A percentile compares a stretch with the other conserved stretches of the same genome.
Conservation (phyloP, 2,797 vertebrate species). For the Coreius guichenoti region DNA sequence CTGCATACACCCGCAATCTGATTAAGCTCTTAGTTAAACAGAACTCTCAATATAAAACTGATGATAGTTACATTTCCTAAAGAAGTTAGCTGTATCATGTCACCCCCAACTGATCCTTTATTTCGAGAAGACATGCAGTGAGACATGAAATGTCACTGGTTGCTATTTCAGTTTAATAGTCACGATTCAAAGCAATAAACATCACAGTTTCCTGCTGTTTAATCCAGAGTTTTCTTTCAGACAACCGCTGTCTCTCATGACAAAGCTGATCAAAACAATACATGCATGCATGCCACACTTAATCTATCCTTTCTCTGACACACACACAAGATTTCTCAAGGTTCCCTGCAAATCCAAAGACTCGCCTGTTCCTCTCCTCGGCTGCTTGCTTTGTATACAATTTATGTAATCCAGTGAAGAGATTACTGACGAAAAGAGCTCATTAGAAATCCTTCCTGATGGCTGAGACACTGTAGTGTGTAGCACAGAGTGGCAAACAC, state of each 20-base stretch:
- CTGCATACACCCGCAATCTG: not conserved
- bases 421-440: conserved; percentile 57
- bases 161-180: conserved; percentile 16
- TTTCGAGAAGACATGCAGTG: not conserved
- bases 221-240: conserved; percentile 32
- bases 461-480: conserved; percentile 4
- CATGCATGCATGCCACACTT: conserved; percentile 4
- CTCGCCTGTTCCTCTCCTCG: conserved; percentile 8
- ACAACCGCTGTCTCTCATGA: not conserved
- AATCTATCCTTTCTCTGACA: conserved; percentile 26
- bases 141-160: not conserved
- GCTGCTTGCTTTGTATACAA: conserved; percentile 50
- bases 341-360: conserved; percentile 31
- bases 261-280: conserved; percentile 26
- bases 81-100: not conserved
- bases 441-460: conserved; percentile 54
- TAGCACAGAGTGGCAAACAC: conserved; percentile 2
- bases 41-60: conserved; percentile 1
- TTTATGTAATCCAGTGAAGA: conserved; percentile 59
- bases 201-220: conserved; percentile 19
- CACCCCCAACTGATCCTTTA: not conserved
- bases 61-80: not conserved
- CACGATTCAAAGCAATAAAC: conserved; percentile 42
- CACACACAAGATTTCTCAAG: conserved; percentile 16
- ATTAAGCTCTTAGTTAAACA: not conserved